Evolutionary conservation across 2,113 vertebrate genomes (phyloP), one percentile per base, ranked within the genome.

Genomic region (Anas platyrhynchos): DNA sequence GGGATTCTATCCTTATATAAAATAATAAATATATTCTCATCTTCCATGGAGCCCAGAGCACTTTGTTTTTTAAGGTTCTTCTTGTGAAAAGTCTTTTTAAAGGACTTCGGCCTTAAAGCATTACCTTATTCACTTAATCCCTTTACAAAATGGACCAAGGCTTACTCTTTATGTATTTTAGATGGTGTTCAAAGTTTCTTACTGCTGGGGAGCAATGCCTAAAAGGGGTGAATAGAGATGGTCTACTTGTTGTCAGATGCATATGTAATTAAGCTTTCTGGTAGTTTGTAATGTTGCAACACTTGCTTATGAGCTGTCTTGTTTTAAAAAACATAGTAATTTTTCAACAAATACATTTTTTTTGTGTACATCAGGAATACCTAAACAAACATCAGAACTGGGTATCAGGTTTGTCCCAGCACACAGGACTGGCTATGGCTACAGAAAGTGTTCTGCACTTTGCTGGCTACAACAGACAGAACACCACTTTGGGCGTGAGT

Each of bases 321-420:
- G 10, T 92, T 79, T 73, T 72, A 65, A 75, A 71, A 75, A 82
- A 32, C 18, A 43, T 9, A 18, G 17, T 69, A n/a, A 13, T 75
- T 68, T 71, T 50, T 27, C 38, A n/a, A 58, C 77, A 23, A 31
- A 27, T 5, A 1, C 11, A 31, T 41, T 14, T 54, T 29, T 26
- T 29, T 16, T 23, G 23, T 32, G 11, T 61, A 2, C 91, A 54
- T 61, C 89, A 99, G 99, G 99, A 99, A 26, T 99, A 99, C 96
- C 96, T 99, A 94, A 99, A 98, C 97, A 99, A 99, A 79, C 99
- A 99, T 94, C 99, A 99, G 97, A 99, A 99, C 97, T 99, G 99
- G 99, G 98, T 99, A 3, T 99, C 99, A 0, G 99, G 99, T 10
- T 94, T 99, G 84, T 99, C 99, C 13, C 99, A 99, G 98, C 99